Evolutionary conservation across 2,797 vertebrate species (phyloP), one percentile per base, ranked within the genome.

Genomic region (Channallabes apus): DNA sequence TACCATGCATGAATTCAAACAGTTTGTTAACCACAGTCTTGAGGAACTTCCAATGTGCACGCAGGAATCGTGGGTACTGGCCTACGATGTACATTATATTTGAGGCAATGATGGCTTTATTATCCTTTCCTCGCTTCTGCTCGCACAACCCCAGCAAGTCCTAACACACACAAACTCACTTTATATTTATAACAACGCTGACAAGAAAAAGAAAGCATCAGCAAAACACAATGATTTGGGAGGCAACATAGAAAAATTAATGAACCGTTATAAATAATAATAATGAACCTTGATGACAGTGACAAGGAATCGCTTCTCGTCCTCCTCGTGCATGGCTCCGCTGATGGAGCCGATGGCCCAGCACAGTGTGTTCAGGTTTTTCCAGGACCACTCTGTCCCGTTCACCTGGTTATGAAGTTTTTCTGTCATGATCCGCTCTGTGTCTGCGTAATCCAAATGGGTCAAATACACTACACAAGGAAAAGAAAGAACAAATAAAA

Each of bases 281-380:
- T n/a, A n/a, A n/a, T n/a, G 22, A 14, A 99, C 98, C 97, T 99
- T 99, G 90, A 99, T 99, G 86, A 99, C 98, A 12, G 98, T 99
- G 87, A 99, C 98, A 73, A 99, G 96, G 94, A 99, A 99, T 87
- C 98, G 94, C 93, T 99, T 99, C 86, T 99, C 98, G 61, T 99
- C 98, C 90, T 99, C 98, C 88, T 99, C 98, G 17, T 99, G 98
- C 98, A 99, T 99, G 4, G 98, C 98, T 0, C 98, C 98, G n/a
- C 98, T 99, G 93, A 99, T 99, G 83, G 98, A 99, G n/a, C 98
- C 98, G 58, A 99, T 99, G 87, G 98, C 98, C 98, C 98, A 99
- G 92, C 98, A 99, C 41, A 99, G 88, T 0, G 97, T 99, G 93
- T 99, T 99, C 86, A 99, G 95, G 92, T 99, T 99, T 92, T 98